Base-by-base conservation (phyloP, 2,888 invertebrate species). In the Monoplex corrugatus region DNA sequence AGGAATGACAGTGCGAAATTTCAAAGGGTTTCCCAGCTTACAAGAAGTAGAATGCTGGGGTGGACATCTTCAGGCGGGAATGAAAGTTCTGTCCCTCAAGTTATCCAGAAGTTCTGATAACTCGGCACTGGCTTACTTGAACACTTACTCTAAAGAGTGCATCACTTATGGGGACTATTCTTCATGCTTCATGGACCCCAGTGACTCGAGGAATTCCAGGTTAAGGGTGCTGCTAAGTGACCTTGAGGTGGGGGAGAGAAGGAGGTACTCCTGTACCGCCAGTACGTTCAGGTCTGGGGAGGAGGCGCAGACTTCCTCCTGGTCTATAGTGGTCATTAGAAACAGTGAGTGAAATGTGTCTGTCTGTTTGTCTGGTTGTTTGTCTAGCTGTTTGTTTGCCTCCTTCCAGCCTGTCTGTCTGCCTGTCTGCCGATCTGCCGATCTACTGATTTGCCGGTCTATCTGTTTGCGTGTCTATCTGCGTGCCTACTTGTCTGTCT, bases 31-130 rank as follows among this genome's bases (percentile, higher is more conserved):
- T 28, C 63, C 82, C 10, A 82, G 87, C 43, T 35, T 87, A 50
- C 82, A 82, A 43, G 87, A 87, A 63, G 87, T 87, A n/a, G 87
- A 87, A 32, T 87, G 87, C 63, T 63, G 43, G 57, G 87, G 57
- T 10, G 78, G 80, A 0, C 32, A 68, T 40, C n/a, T 87, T 0
- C 38, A 80, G 10, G 57, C 82, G 19, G 87, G 45, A 80, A 63
- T 57, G 19, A 63, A 57, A 40, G 38, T 87, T 13, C 44, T 63
- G n/a, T 80, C 87, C 10, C 80, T 87, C 35, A 82, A 80, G 19
- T 32, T 87, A 40, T 63, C 28, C 44, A 16, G 32, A 32, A n/a
- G 6, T 3, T 43, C 87, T 1, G 38, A 80, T 23, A 40, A 63
- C 16, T 35, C 82, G 0, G 80, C 43, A 19, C 50, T 87, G 35